Conservation (phyloP, 2,888 invertebrate genomes). For the Teleiodes luculella region DNA sequence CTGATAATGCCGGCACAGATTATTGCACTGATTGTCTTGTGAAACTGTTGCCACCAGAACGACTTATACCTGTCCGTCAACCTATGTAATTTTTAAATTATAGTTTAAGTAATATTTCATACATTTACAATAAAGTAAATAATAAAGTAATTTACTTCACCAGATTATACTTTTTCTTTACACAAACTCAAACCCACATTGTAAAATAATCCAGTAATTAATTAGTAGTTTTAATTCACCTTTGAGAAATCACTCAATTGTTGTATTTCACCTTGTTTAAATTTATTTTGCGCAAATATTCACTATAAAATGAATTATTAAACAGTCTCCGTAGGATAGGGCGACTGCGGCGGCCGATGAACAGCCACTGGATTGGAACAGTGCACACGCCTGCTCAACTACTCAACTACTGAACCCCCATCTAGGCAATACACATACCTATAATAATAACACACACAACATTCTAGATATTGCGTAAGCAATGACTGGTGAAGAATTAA, state of each 20-base stretch:
- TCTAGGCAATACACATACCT: conserved; percentile 11
- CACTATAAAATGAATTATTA: not conserved
- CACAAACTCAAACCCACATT: not conserved
- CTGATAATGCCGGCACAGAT: conserved; percentile 69
- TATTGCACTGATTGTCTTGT: conserved; percentile 72
- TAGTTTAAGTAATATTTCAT: not conserved
- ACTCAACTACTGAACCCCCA: conserved; percentile 35
- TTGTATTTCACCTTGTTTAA: not conserved
- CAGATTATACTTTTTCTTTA: not conserved
- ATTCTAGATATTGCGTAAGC: conserved; percentile 3
- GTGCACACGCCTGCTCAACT: conserved; percentile 60
- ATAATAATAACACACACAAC: conserved; percentile 8
- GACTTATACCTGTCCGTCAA: conserved; percentile 56
- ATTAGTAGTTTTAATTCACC: not conserved
- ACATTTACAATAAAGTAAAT: not conserved
- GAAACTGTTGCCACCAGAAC: conserved; percentile 57
- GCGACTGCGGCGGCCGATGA: conserved; percentile 56
- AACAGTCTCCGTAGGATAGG: conserved; percentile 36
- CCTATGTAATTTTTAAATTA: conserved; percentile 29
- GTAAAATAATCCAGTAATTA: not conserved
- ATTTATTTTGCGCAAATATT: conserved; percentile 3
- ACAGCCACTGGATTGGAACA: conserved; percentile 69
- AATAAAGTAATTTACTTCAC: not conserved
- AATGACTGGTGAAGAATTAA: not conserved
- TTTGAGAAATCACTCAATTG: too few relatives aligned